Conservation (phyloP, 1,140 invertebrate genomes). For the Battus philenor region DNA sequence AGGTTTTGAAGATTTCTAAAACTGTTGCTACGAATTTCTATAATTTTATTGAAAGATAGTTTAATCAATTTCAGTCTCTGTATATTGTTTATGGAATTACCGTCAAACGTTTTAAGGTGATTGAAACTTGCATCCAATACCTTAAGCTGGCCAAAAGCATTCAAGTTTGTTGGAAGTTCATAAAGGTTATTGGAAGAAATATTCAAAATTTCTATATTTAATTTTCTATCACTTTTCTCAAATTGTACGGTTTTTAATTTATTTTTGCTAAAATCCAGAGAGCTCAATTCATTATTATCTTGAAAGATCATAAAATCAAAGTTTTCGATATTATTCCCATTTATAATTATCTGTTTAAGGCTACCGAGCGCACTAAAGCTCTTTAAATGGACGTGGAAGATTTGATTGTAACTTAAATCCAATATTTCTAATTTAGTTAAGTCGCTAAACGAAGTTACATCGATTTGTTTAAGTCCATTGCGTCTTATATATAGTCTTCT, state of each 20-base stretch:
- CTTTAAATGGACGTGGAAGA: slow-evolving; percentile 81
- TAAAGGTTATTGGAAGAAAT: slow-evolving; percentile 87
- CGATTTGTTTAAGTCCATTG: slow-evolving; percentile 84
- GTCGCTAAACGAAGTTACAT: slow-evolving; percentile 82
- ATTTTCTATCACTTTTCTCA: slow-evolving; percentile 79
- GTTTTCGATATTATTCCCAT: slow-evolving; percentile 85
- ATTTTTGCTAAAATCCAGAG: slow-evolving; percentile 87
- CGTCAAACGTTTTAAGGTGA: slow-evolving; percentile 82
- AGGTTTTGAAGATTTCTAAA: slow-evolving; percentile 84
- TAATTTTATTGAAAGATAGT: slow-evolving; percentile 85
- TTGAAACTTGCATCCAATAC: slow-evolving; percentile 88
- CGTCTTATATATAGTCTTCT: slow-evolving; percentile 85
- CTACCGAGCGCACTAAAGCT: slow-evolving; percentile 80
- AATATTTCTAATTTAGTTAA: slow-evolving; percentile 83
- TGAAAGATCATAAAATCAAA: slow-evolving; percentile 82
- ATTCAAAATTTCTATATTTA: slow-evolving; percentile 83
- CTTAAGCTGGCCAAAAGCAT: slow-evolving; percentile 80
- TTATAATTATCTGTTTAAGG: slow-evolving; percentile 82
- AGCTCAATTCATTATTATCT: slow-evolving; percentile 79
- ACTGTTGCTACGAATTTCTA: slow-evolving; percentile 81
- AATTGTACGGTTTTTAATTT: slow-evolving; percentile 82
- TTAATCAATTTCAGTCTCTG: slow-evolving; percentile 81
- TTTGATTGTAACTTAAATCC: slow-evolving; percentile 86
- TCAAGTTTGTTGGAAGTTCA: slow-evolving; percentile 82
- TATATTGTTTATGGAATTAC: slow-evolving; percentile 81